Base-by-base conservation (phyloP, 2,797 vertebrate species). In the Macrochelys suwanniensis region DNA sequence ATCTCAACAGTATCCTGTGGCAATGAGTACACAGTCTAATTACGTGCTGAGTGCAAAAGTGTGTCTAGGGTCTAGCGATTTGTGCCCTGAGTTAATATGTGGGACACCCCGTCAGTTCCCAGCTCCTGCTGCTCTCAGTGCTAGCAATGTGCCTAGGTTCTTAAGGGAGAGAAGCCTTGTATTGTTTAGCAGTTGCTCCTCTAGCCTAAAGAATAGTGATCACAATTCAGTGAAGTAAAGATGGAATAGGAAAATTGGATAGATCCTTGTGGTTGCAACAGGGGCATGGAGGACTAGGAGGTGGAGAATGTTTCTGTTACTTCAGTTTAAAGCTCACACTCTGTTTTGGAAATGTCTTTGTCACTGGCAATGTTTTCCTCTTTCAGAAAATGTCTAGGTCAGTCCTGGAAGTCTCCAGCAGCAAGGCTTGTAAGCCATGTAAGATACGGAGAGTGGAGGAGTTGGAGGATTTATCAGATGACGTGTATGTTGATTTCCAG, bases 351-450 rank as follows among this genome's bases (percentile, higher is more conserved):
- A 57, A 83, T 1, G 23, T 37, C 89, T 87, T 42, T 5, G 86
- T 87, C 1, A 0, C 33, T 25, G 82, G 51, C 33, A n/a, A 1
- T 7, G 74, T 85, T 50, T 1, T 47, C 31, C 87, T 81, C 82
- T 6, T 71, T 80, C 90, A 87, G 90, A 77, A 94, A 95, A 89
- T 59, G 93, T 90, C 85, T 4, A 85, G 84, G 79, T 86, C 50
- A 71, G 79, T 61, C 0, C 11, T 1, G 37, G 65, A 19, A 82
- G 85, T 54, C 61, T 61, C 65, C 33, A 42, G 71, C 77, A 89
- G 89, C 83, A 88, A 49, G 28, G 81, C 53, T 85, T 19, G 2
- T 25, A n/a, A 85, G 4, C 37, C 71, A 45, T 83, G 61, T 21
- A 56, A 71, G 65, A 54, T 15, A 74, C 49, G 3, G 92, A 65